A percentile compares a stretch with the other conserved stretches of the same genome.
Evolutionary conservation across 2,113 vertebrate genomes (phyloP).

Genomic region (Heterochromis multidens): DNA sequence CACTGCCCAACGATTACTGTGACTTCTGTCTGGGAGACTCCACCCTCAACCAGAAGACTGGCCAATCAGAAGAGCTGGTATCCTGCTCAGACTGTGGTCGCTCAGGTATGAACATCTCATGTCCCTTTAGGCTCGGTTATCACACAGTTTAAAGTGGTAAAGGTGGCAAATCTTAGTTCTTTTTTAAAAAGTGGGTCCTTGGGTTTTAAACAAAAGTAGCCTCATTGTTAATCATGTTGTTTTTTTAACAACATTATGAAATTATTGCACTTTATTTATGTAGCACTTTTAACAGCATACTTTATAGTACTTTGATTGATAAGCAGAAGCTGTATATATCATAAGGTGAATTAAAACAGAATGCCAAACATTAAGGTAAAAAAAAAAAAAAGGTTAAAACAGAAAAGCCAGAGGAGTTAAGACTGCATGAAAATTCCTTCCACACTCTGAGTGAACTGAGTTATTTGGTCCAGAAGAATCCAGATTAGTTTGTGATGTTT

Average conservation of each 20-base stretch:
- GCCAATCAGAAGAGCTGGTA: conserved; percentile 91
- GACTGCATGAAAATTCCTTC: no score
- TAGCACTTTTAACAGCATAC: no score
- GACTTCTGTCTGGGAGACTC: conserved; percentile 97
- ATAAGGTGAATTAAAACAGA: no score
- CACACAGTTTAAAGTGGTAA: neutral
- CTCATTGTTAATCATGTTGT: neutral
- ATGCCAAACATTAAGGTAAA: no score
- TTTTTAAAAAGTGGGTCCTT: neutral
- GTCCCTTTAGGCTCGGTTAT: neutral
- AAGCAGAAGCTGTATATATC: no score
- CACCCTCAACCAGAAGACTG: conserved; percentile 95
- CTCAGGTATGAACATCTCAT: conserved; percentile 76
- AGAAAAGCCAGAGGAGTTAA: no score
- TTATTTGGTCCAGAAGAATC: neutral
- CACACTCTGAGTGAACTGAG: no score
- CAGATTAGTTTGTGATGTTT: neutral
- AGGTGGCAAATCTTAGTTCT: neutral
- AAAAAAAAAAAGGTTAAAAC: no score
- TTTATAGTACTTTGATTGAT: no score
- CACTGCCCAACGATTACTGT: conserved; percentile 95
- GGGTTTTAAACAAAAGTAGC: neutral
- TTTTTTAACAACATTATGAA: neutral
- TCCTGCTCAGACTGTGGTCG: conserved; percentile 97
- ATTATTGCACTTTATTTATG: neutral